Evolutionary conservation across 2,797 vertebrate genomes (phyloP).

Genomic region (Sciurus carolinensis): DNA sequence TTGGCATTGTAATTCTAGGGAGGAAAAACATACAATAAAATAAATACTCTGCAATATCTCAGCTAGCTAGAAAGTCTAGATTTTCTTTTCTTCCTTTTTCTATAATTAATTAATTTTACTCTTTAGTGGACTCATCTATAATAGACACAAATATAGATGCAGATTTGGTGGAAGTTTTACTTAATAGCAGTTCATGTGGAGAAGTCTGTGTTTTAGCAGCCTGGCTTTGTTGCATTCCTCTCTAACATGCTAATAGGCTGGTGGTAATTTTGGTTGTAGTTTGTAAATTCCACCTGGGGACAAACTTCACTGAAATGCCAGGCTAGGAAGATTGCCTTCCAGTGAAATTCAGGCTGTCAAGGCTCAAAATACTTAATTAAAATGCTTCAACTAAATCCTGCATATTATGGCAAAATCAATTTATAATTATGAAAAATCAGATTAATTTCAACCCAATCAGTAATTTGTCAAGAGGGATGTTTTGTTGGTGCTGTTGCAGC

Average conservation of each 20-base stretch:
- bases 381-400: slow-evolving; percentile 66
- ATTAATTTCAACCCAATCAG: slow-evolving; percentile 79
- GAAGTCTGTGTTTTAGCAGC: not conserved
- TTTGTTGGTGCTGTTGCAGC: slow-evolving; percentile 44
- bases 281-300: slow-evolving; percentile 20
- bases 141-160: not conserved
- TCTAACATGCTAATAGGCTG: not conserved
- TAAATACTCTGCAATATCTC: slow-evolving; percentile 39
- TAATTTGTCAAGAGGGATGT: slow-evolving; percentile 70
- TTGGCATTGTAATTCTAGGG: slow-evolving; percentile 14
- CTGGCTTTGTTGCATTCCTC: not conserved
- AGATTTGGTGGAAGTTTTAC: not conserved
- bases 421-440: slow-evolving; percentile 79
- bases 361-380: slow-evolving; percentile 76
- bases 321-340: slow-evolving; percentile 36
- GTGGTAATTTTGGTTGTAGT: slow-evolving; percentile 40
- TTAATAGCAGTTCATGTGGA: not conserved
- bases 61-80: not conserved
- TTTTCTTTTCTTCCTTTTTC: not conserved
- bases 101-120: not conserved
- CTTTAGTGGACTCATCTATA: not conserved
- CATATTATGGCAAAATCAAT: slow-evolving; percentile 73
- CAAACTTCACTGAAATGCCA: slow-evolving; percentile 64
- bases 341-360: slow-evolving; percentile 64
- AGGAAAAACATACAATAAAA: slow-evolving; percentile 33